Percentiles rank a stretch among this genome's conserved stretches.
Conservation (phyloP, 2,888 invertebrate genomes). For the Drosophila mulleri region DNA sequence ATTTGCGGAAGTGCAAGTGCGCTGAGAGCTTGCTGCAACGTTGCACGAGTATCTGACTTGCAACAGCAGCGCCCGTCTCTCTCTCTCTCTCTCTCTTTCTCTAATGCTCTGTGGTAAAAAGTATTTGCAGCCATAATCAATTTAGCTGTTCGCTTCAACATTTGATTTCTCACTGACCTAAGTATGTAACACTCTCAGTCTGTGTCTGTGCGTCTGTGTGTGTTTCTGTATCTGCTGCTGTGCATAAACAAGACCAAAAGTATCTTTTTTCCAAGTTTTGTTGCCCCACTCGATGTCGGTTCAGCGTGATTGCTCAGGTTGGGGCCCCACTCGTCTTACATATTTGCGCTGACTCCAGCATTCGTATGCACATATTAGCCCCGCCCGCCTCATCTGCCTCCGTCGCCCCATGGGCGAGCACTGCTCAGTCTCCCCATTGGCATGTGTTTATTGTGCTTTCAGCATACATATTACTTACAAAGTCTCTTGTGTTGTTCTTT, state of each 20-base stretch:
- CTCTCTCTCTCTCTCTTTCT: too few relatives aligned
- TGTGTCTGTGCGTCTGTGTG: conserved; percentile 9
- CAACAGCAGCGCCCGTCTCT: background rate
- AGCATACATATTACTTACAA: conserved; percentile 78
- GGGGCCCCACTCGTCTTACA: conserved; percentile 45
- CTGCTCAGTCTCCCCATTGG: conserved; percentile 19
- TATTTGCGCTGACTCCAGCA: conserved; percentile 49
- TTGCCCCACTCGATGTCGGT: conserved; percentile 46
- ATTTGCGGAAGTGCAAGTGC: conserved; percentile 58
- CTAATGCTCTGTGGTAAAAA: background rate
- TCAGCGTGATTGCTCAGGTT: conserved; percentile 78
- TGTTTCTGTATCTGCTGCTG: conserved; percentile 59
- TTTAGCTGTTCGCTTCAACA: conserved; percentile 68
- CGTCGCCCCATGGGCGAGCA: background rate
- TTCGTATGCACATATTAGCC: conserved; percentile 11
- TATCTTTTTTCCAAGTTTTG: conserved; percentile 53
- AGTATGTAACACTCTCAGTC: conserved; percentile 28
- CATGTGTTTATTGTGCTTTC: conserved; percentile 64
- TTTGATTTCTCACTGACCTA: conserved; percentile 69
- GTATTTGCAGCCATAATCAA: conserved; percentile 63
- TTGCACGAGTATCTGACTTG: conserved; percentile 20
- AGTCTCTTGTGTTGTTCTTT: conserved; percentile 67
- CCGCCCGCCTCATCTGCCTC: background rate
- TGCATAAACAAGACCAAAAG: conserved; percentile 69
- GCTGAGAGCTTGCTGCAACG: conserved; percentile 28